These are phyloP conservation scores for Calosoma granatense DNA, from an alignment of 1,140 invertebrate species.

Conservation along the genomic window DNA sequence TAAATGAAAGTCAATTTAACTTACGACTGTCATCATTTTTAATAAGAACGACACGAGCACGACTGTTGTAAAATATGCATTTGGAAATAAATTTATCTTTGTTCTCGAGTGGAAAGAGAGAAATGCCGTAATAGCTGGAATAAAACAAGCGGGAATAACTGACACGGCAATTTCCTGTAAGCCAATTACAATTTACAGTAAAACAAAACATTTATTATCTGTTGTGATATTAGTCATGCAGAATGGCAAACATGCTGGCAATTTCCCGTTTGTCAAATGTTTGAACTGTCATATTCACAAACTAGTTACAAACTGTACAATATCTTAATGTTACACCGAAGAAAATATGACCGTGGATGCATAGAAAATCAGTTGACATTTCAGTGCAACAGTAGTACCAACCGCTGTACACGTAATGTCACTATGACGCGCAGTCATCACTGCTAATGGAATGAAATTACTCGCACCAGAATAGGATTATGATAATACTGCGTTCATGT, in stretches of 20 bases:
- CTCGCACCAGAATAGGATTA: not conserved
- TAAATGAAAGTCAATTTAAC: not conserved
- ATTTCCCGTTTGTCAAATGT: too few species aligned
- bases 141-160: not conserved
- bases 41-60: not conserved
- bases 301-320: too few species aligned
- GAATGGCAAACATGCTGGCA: not conserved
- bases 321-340: too few species aligned
- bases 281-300: too few species aligned
- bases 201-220: conserved; percentile 9
- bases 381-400: too few species aligned
- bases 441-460: conserved; percentile 4
- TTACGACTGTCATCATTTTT: not conserved
- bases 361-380: too few species aligned
- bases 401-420: too few species aligned
- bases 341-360: too few species aligned
- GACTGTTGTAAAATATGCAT: not conserved
- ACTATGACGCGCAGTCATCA: too few species aligned
- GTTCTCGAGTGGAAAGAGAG: not conserved
- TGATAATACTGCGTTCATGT: conserved; percentile 1
- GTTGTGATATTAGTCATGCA: not conserved
- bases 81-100: not conserved
- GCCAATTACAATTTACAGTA: not conserved
- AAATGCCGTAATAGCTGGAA: not conserved
- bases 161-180: not conserved